Conservation (phyloP, 2,888 invertebrate species). For the Ormyrus pomaceus region DNA sequence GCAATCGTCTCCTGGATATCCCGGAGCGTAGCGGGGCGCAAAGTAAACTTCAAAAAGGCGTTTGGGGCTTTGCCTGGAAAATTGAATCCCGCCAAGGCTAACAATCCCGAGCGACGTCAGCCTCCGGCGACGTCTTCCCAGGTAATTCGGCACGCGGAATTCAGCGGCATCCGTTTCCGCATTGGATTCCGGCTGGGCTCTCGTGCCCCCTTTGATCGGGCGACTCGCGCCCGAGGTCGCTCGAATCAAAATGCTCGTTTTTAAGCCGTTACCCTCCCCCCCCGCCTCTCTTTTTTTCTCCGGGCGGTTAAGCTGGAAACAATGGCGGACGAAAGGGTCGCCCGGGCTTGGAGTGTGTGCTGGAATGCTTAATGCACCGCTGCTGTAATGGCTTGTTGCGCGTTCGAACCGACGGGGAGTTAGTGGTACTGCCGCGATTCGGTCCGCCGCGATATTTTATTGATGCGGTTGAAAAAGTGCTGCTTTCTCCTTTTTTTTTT, state of each 20-base stretch:
- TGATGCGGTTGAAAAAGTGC: too few species aligned
- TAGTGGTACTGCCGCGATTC: conserved; percentile 2
- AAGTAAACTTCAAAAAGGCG: too few species aligned
- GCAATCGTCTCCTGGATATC: too few species aligned
- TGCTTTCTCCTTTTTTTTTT: background rate
- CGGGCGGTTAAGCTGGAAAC: conserved; percentile 16
- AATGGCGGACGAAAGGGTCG: conserved; percentile 20
- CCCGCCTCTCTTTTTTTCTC: background rate
- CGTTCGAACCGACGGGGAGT: background rate
- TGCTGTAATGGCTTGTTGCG: background rate
- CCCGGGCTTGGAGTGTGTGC: background rate
- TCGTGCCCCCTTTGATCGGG: too few species aligned
- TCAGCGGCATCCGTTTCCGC: too few species aligned
- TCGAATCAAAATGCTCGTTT: background rate
- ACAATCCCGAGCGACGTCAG: too few species aligned
- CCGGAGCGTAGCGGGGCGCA: too few species aligned
- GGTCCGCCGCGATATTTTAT: conserved; percentile 7
- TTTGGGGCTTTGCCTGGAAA: too few species aligned
- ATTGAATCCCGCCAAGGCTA: too few species aligned
- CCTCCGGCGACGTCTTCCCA: too few species aligned
- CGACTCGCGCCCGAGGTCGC: background rate
- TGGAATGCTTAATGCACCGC: background rate
- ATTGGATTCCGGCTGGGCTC: too few species aligned
- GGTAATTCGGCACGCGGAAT: too few species aligned
- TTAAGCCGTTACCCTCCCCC: background rate